Conservation (phyloP, 2,113 vertebrate genomes). For the Scolopax mira region DNA sequence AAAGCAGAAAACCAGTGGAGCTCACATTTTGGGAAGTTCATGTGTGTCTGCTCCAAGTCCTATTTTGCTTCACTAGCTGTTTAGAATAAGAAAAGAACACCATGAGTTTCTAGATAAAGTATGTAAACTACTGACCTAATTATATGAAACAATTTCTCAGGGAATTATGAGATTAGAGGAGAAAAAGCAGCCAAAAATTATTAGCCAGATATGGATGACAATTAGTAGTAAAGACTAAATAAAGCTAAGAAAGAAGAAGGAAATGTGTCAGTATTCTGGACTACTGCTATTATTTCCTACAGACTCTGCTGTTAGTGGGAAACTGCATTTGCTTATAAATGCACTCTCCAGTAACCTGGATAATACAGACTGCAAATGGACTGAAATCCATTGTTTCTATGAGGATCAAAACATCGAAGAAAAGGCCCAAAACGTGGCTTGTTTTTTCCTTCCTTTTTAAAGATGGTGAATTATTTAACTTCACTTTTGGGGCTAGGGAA, state of each 20-base stretch:
- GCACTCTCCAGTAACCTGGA: not conserved
- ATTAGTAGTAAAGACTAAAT: slow-evolving; percentile 14
- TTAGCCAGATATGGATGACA: not conserved
- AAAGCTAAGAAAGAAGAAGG: not conserved
- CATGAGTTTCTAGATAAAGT: not conserved
- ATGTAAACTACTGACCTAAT: not conserved
- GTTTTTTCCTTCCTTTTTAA: not conserved
- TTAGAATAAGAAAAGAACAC: not conserved
- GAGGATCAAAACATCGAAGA: not conserved
- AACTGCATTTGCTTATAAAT: slow-evolving; percentile 11
- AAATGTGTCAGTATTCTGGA: not conserved
- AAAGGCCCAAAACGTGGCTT: not conserved
- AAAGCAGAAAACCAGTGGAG: not conserved
- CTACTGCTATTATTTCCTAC: not conserved
- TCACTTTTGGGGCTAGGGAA: accelerated
- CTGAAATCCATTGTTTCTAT: not conserved
- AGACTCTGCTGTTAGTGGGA: not conserved
- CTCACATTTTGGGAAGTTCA: not conserved
- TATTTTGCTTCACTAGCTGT: not conserved
- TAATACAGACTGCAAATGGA: not conserved
- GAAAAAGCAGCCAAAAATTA: not conserved
- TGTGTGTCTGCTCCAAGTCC: not conserved
- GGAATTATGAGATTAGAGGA: not conserved
- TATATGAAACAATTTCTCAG: not conserved
- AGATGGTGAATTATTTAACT: not conserved